These are phyloP conservation scores for Helicoverpa zea DNA, from an alignment of 1,140 invertebrate genomes.

Conservation along the genomic window DNA sequence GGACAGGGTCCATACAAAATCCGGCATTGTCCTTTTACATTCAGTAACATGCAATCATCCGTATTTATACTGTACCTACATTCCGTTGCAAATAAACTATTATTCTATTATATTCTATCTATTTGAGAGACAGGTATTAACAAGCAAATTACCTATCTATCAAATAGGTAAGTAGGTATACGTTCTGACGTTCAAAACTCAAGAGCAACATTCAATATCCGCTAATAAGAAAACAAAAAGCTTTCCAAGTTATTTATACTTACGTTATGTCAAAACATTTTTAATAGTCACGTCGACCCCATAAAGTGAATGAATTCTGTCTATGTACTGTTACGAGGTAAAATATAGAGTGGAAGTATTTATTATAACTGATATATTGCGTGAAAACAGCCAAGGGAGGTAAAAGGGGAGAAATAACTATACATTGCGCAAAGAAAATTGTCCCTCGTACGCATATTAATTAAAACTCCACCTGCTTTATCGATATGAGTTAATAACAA, in stretches of 20 bases:
- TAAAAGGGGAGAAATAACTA: not conserved
- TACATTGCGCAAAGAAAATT: slow-evolving; percentile 12
- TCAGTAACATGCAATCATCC: too few species aligned
- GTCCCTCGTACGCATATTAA: slow-evolving; percentile 16
- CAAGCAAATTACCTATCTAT: too few species aligned
- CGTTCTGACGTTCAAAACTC: too few species aligned
- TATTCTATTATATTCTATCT: too few species aligned
- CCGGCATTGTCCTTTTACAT: too few species aligned
- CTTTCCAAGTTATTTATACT: not conserved
- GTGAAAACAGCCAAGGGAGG: not conserved
- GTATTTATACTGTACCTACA: too few species aligned
- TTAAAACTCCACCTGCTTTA: slow-evolving; percentile 8
- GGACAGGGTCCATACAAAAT: too few species aligned
- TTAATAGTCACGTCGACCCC: slow-evolving; percentile 6
- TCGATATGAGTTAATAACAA: slow-evolving; percentile 15
- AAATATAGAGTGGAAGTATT: slow-evolving; percentile 15
- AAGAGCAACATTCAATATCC: not conserved
- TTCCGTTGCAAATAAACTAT: too few species aligned
- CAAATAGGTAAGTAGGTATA: too few species aligned
- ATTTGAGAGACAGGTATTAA: too few species aligned
- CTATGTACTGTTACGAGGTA: not conserved
- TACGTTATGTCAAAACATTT: not conserved
- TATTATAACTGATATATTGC: slow-evolving; percentile 11
- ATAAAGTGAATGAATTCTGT: slow-evolving; percentile 18
- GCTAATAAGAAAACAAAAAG: not conserved